Evolutionary conservation across 2,888 invertebrate genomes (phyloP).

Genomic region (Acanthosepion lycidas): DNA sequence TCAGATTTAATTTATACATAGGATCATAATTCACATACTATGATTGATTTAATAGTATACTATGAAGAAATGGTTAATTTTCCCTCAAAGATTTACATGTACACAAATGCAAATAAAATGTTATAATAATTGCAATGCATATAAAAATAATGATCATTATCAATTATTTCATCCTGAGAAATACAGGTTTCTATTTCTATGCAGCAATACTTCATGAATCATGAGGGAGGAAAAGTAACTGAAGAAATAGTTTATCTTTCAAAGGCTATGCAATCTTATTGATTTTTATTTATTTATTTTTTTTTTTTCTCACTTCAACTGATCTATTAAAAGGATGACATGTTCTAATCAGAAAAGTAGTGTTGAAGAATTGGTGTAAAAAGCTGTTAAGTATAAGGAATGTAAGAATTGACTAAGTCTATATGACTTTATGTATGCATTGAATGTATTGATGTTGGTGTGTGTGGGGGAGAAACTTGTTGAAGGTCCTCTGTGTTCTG

Average conservation of each 20-base stretch:
- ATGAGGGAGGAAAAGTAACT: background rate
- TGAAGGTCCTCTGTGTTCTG: background rate
- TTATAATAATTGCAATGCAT: background rate
- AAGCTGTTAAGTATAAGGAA: background rate
- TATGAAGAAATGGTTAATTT: background rate
- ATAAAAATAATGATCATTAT: background rate
- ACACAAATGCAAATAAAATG: background rate
- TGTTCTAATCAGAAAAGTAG: no score
- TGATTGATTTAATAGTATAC: no score
- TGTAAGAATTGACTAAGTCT: background rate
- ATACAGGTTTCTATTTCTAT: background rate
- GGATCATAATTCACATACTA: no score
- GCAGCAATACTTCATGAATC: background rate
- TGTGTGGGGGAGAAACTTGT: background rate
- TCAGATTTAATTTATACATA: no score
- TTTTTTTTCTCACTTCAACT: no score
- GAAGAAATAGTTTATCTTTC: background rate
- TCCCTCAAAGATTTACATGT: background rate
- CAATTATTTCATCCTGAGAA: no score
- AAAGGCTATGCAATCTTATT: no score
- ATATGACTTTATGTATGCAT: background rate
- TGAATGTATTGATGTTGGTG: background rate
- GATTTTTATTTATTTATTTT: no score
- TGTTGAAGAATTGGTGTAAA: no score
- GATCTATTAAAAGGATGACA: no score